Evolutionary conservation across 2,797 vertebrate species (phyloP).

Genomic region (Crax fasciolata): DNA sequence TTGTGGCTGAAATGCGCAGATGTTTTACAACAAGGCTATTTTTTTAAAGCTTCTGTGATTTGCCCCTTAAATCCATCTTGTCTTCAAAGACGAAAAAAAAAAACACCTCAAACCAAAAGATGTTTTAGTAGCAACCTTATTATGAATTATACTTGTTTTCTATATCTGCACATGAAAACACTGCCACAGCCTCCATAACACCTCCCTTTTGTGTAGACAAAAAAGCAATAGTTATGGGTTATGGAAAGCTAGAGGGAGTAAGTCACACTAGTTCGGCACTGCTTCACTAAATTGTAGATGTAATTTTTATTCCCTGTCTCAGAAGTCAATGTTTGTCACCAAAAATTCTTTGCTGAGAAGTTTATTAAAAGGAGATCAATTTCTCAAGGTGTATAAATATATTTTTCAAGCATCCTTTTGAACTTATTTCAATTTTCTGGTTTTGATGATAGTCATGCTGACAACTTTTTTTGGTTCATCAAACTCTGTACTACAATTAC

Average conservation of each 20-base stretch:
- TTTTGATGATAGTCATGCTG: slow-evolving; percentile 93
- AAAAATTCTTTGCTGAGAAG: slow-evolving; percentile 55
- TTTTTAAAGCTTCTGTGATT: neutral
- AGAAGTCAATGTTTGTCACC: slow-evolving; percentile 22
- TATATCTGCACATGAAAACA: neutral
- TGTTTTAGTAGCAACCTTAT: neutral
- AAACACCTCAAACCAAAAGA: neutral
- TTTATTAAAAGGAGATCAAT: slow-evolving; percentile 18
- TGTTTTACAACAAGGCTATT: neutral
- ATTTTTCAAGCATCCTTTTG: slow-evolving; percentile 68
- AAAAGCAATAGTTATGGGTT: neutral
- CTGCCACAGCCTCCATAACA: neutral
- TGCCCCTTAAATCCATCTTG: neutral
- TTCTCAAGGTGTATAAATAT: slow-evolving; percentile 35
- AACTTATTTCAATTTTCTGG: slow-evolving; percentile 80
- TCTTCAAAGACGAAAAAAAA: neutral
- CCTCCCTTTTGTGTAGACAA: neutral
- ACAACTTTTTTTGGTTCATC: slow-evolving; percentile 97
- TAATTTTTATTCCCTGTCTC: neutral
- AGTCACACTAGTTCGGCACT: neutral
- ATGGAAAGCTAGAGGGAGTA: neutral
- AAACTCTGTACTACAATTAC: slow-evolving; percentile 94
- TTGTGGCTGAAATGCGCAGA: neutral
- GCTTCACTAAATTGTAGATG: neutral
- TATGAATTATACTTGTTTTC: neutral